phyloP scores from a whole-genome alignment of 92 coral and sea anemone genomes.

The Epizoanthus rinbou region DNA sequence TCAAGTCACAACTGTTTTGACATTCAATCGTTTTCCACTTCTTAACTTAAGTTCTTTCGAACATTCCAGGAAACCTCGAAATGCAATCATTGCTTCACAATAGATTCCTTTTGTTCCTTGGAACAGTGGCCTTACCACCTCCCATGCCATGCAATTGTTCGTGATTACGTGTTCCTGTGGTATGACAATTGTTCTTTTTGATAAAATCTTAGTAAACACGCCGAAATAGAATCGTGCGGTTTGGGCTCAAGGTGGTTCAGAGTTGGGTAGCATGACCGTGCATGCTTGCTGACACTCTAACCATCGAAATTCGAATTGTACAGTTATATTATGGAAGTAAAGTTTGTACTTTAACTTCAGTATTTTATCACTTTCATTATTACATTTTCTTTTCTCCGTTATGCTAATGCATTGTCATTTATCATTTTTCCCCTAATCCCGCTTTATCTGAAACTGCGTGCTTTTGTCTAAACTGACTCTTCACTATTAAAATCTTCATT shows the following conservation, averaged over 20 bases:
- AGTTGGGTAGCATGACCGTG: not conserved
- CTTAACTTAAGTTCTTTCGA: not conserved
- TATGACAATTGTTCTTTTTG: conserved; percentile 11
- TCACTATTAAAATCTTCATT: not conserved
- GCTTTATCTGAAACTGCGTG: not conserved
- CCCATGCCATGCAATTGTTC: not conserved
- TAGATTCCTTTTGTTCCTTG: not conserved
- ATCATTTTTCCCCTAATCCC: not conserved
- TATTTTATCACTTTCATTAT: not conserved
- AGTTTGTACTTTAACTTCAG: too few relatives aligned
- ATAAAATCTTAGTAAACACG: not conserved
- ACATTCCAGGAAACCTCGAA: conserved; percentile 20
- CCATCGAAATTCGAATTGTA: not conserved
- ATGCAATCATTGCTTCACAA: conserved; percentile 5
- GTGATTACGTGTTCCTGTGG: conserved; percentile 8
- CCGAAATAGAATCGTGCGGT: not conserved
- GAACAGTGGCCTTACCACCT: not conserved
- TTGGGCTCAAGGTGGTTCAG: not conserved
- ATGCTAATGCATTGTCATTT: not conserved
- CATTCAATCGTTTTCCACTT: too few relatives aligned
- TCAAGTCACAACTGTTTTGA: too few relatives aligned
- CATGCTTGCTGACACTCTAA: too few relatives aligned
- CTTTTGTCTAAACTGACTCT: not conserved
- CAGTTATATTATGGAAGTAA: not conserved
- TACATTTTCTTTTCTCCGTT: not conserved